phyloP scores from a whole-genome alignment of 2,888 invertebrate species.

The Pharmacophagus antenor region DNA sequence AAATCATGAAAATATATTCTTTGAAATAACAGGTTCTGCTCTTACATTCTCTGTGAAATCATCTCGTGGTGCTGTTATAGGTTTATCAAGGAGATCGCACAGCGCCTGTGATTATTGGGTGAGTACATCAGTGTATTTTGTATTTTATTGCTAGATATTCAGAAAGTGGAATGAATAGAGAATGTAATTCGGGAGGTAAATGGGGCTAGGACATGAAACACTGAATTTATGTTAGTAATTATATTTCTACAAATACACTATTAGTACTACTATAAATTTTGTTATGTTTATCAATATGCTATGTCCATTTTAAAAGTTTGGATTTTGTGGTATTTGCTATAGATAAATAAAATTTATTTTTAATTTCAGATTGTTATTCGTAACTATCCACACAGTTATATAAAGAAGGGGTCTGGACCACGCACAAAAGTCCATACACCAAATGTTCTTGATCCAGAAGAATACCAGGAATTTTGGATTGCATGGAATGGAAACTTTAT shows the following conservation, averaged over 20 bases:
- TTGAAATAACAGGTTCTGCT: slow-evolving; percentile 48
- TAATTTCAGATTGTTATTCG: slow-evolving; percentile 47
- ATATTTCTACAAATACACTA: too few species aligned
- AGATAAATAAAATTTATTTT: neutral
- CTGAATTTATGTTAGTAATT: too few species aligned
- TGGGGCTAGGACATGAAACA: too few species aligned
- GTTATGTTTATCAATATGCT: neutral
- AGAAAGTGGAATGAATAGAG: too few species aligned
- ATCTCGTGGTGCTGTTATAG: slow-evolving; percentile 45
- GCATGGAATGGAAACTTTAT: slow-evolving; percentile 70
- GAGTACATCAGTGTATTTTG: slow-evolving; percentile 5
- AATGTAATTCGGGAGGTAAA: too few species aligned
- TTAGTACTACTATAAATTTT: too few species aligned
- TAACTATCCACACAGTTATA: slow-evolving; percentile 41
- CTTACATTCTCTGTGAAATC: slow-evolving; percentile 55
- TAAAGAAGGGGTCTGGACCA: slow-evolving; percentile 37
- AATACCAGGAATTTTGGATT: slow-evolving; percentile 72
- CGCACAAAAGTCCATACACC: slow-evolving; percentile 52
- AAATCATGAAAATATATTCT: slow-evolving; percentile 48
- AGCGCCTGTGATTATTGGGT: slow-evolving; percentile 17
- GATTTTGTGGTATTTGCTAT: neutral
- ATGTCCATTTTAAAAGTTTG: neutral
- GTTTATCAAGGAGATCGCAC: slow-evolving; percentile 43
- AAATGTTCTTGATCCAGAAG: slow-evolving; percentile 61
- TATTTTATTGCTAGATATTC: too few species aligned